Percentiles rank a stretch among this genome's conserved stretches.
Conservation (phyloP, 2,888 invertebrate species). For the Perizoma flavofasciatum region DNA sequence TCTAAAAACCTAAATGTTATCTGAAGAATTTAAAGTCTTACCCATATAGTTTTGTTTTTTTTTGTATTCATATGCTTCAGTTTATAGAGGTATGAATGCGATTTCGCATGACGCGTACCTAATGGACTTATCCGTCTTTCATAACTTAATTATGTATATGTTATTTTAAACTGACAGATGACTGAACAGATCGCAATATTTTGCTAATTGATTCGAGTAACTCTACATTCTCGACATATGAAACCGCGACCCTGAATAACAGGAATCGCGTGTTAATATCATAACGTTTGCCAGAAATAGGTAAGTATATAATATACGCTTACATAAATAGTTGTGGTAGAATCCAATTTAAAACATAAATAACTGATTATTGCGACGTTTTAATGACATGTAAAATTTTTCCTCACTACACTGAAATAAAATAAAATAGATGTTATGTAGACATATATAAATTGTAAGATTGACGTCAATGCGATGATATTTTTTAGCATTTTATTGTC, state of each 20-base stretch:
- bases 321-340: constrained; percentile 46
- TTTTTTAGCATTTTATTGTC: constrained; percentile 44
- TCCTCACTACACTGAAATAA: constrained; percentile 45
- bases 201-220: constrained; percentile 31
- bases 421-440: constrained; percentile 33
- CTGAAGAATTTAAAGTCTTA: neutral
- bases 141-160: too few relatives aligned
- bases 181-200: too few relatives aligned
- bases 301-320: constrained; percentile 8
- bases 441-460: constrained; percentile 36
- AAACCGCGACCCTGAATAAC: constrained; percentile 26
- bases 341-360: constrained; percentile 54
- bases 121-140: neutral
- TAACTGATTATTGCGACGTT: constrained; percentile 59
- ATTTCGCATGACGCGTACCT: neutral
- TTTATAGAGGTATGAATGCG: neutral
- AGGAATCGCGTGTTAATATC: constrained; percentile 45
- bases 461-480: constrained; percentile 51
- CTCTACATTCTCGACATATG: constrained; percentile 33
- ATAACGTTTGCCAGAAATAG: constrained; percentile 43
- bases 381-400: constrained; percentile 50
- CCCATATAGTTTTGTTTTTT: too few relatives aligned
- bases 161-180: too few relatives aligned
- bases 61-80: neutral
- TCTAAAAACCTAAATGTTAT: too few relatives aligned